Conservation (phyloP, 2,113 vertebrate genomes). For the Lophius piscatorius region DNA sequence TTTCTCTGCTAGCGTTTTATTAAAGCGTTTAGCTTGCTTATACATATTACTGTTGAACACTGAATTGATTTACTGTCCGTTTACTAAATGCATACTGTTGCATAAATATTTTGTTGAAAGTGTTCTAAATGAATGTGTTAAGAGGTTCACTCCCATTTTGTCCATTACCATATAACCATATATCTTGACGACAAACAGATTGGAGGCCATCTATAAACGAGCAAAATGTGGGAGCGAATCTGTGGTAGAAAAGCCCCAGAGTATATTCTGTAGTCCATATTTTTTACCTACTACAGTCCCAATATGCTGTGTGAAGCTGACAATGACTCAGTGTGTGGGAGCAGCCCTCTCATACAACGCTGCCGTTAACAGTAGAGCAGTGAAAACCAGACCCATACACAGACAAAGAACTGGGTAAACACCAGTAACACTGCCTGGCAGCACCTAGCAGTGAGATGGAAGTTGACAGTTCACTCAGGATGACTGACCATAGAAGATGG, state of each 20-base stretch:
- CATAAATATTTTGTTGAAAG: neutral
- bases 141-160: neutral
- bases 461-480: constrained; percentile 56
- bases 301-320: constrained; percentile 43
- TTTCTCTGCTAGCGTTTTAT: no score
- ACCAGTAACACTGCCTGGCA: constrained; percentile 40
- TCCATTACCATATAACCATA: no score
- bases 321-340: constrained; percentile 69
- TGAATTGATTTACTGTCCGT: no score
- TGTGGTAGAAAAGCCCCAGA: constrained; percentile 26
- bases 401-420: constrained; percentile 64
- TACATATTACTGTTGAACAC: no score
- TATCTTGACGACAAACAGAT: constrained; percentile 21
- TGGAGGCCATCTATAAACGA: constrained; percentile 19
- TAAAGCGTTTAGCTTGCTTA: no score
- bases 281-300: constrained; percentile 65
- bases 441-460: constrained; percentile 41
- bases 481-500: constrained; percentile 65
- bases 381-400: constrained; percentile 50
- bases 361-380: constrained; percentile 64
- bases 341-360: constrained; percentile 64
- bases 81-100: no score
- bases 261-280: constrained; percentile 34
- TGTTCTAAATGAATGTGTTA: constrained; percentile 1
- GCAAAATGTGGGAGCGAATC: constrained; percentile 42